phyloP scores from a whole-genome alignment of 2,888 invertebrate species.

The Thecocarcelia acutangulata region DNA sequence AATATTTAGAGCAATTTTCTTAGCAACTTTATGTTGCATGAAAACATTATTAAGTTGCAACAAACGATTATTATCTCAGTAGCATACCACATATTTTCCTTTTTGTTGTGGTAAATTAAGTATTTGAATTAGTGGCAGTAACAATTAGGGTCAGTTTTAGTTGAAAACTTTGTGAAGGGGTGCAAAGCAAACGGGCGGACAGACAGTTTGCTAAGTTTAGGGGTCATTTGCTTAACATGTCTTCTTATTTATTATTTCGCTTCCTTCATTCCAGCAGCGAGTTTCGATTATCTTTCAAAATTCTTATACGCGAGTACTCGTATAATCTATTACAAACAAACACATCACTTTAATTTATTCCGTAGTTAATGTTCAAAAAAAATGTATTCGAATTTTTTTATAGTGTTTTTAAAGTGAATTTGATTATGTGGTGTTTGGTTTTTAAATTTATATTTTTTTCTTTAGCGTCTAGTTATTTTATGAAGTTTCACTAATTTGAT shows the following conservation, averaged over 20 bases:
- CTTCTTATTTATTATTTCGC: neutral
- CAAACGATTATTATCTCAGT: conserved; percentile 8
- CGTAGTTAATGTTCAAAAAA: too few species aligned
- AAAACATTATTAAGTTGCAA: neutral
- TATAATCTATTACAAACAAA: too few species aligned
- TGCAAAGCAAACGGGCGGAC: neutral
- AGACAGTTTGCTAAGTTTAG: neutral
- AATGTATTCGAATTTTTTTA: too few species aligned
- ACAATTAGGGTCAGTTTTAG: conserved; percentile 36
- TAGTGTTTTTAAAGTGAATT: too few species aligned
- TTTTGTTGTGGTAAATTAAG: conserved; percentile 5
- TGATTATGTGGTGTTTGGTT: too few species aligned
- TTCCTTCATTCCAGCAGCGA: neutral
- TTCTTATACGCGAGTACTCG: too few species aligned
- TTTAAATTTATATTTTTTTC: too few species aligned
- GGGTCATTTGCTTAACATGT: conserved; percentile 23
- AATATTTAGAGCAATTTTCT: neutral
- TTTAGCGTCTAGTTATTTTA: too few species aligned
- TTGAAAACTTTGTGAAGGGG: neutral
- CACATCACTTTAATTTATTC: too few species aligned
- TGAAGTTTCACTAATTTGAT: too few species aligned
- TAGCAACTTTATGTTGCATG: conserved; percentile 6
- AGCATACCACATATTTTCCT: too few species aligned
- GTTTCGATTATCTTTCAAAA: conserved; percentile 1
- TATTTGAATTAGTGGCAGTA: neutral